phyloP scores from a whole-genome alignment of 1,140 invertebrate genomes.

The Zaprionus capensis region DNA sequence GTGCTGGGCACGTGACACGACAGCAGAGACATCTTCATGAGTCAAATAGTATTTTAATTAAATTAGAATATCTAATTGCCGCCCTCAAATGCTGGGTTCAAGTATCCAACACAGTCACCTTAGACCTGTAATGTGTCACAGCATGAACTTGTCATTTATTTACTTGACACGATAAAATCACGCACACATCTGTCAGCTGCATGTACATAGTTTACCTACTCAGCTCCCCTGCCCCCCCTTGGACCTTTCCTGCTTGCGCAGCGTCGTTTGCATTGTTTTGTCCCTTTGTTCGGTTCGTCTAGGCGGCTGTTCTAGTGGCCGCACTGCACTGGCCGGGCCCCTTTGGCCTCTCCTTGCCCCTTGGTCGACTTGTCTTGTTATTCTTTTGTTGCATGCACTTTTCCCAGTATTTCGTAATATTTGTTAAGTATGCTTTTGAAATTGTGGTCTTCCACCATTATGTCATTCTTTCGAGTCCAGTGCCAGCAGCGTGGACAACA shows the following conservation, averaged over 20 bases:
- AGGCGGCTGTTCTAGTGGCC: constrained; percentile 46
- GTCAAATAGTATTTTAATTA: constrained; percentile 8
- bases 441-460: constrained; percentile 82
- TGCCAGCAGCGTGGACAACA: constrained; percentile 40
- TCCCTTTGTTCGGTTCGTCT: constrained; percentile 69
- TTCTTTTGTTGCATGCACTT: constrained; percentile 81
- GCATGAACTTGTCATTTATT: constrained; percentile 10
- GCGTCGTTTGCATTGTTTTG: constrained; percentile 71
- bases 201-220: constrained; percentile 14
- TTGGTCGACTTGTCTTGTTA: constrained; percentile 57
- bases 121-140: neutral
- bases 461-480: constrained; percentile 69
- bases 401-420: constrained; percentile 81
- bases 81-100: neutral
- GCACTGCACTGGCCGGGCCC: constrained; percentile 13
- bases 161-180: constrained; percentile 26
- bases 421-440: constrained; percentile 82
- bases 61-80: constrained; percentile 1
- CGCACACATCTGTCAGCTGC: constrained; percentile 46
- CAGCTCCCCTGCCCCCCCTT: neutral
- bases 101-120: neutral
- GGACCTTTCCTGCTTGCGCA: constrained; percentile 48
- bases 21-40: neutral
- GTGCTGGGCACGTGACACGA: constrained; percentile 48
- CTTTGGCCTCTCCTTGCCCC: neutral